Evolutionary conservation across 2,797 vertebrate species (phyloP).

Genomic region (Synaphobranchus kaupii): DNA sequence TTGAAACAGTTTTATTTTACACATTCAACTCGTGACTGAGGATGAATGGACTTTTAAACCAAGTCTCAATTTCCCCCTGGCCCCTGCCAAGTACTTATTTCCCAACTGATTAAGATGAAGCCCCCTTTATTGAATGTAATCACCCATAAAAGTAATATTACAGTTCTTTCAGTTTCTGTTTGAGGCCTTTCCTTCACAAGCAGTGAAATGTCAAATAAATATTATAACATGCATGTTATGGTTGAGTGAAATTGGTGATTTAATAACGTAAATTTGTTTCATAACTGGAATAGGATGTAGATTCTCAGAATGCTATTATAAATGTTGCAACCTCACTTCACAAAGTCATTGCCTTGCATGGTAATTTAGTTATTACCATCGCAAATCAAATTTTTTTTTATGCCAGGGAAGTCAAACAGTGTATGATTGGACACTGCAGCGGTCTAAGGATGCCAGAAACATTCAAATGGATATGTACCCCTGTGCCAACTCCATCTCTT

Average conservation of each 20-base stretch:
- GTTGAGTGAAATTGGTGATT: constrained; percentile 28
- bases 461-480: neutral
- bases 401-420: neutral
- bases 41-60: neutral
- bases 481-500: neutral
- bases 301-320: constrained; percentile 1
- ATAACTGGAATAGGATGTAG: constrained; percentile 19
- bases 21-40: neutral
- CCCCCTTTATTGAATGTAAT: neutral
- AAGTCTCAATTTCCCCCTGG: neutral
- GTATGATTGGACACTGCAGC: neutral
- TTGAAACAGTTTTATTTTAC: neutral
- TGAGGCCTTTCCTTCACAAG: neutral
- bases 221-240: constrained; percentile 21
- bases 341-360: constrained; percentile 7
- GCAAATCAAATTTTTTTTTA: constrained; percentile 15
- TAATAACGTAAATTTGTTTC: constrained; percentile 26
- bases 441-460: neutral
- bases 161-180: constrained; percentile 19
- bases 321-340: constrained; percentile 12
- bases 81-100: constrained; percentile 10
- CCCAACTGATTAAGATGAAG: constrained; percentile 25
- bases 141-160: constrained; percentile 25
- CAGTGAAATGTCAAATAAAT: constrained; percentile 30
- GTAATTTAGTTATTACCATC: constrained; percentile 13